These are phyloP conservation scores for Chirona hameri DNA, from an alignment of 2,888 invertebrate genomes.

Conservation along the genomic window DNA sequence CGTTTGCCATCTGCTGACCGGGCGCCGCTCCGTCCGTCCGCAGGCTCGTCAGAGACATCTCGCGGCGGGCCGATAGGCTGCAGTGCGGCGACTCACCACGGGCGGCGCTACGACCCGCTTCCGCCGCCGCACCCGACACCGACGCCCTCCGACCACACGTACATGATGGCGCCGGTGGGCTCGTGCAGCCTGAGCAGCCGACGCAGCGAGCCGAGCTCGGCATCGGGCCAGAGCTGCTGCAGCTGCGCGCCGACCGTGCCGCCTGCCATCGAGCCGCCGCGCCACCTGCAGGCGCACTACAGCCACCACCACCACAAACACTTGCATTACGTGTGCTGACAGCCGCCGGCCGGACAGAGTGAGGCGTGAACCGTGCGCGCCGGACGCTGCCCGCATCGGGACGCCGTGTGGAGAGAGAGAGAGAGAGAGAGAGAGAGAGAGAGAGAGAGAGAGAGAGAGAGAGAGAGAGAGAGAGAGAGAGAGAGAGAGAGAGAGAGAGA, in stretches of 20 bases:
- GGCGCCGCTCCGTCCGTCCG: not conserved
- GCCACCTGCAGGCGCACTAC: not conserved
- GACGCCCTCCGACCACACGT: conserved; percentile 1
- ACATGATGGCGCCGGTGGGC: conserved; percentile 12
- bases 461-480: too few species aligned
- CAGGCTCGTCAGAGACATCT: not conserved
- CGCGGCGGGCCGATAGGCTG: not conserved
- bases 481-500: too few species aligned
- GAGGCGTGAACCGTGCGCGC: not conserved
- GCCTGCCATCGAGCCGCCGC: not conserved
- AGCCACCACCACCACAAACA: conserved; percentile 10
- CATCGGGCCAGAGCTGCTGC: not conserved
- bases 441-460: too few species aligned
- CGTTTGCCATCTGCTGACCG: too few species aligned
- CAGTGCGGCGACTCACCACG: not conserved
- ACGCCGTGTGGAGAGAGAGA: too few species aligned
- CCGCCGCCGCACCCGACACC: conserved; percentile 23
- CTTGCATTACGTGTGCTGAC: conserved; percentile 12
- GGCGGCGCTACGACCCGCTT: conserved; percentile 27
- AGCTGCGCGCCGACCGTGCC: not conserved
- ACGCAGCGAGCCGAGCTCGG: not conserved
- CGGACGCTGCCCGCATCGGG: too few species aligned
- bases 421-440: too few species aligned
- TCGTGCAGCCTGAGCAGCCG: not conserved
- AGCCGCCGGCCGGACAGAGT: not conserved